These are phyloP conservation scores for Acipenser ruthenus DNA, from an alignment of 2,797 vertebrate genomes.

Conservation along the genomic window DNA sequence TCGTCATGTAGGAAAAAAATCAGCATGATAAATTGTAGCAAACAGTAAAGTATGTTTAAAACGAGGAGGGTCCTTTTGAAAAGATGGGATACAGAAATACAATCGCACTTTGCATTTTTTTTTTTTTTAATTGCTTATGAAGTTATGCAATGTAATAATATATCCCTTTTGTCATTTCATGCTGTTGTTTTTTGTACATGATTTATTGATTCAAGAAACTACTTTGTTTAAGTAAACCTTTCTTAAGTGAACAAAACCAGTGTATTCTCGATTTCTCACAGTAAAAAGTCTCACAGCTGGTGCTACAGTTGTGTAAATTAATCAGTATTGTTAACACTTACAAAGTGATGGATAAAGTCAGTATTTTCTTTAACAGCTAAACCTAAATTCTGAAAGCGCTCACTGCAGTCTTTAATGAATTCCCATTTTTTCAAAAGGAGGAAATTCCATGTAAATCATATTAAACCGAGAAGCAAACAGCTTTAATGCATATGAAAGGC, in stretches of 20 bases:
- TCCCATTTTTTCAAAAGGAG: no score
- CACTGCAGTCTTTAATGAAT: no score
- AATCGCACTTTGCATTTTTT: conserved; percentile 50
- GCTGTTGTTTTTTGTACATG: conserved; percentile 39
- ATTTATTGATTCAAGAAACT: conserved; percentile 52
- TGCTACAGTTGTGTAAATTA: no score
- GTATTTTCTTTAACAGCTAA: no score
- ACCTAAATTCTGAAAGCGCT: no score
- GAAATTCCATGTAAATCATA: no score
- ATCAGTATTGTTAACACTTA: no score
- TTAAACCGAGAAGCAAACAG: no score
- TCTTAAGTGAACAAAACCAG: conserved; percentile 27
- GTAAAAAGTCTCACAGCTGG: no score
- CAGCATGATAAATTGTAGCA: neutral
- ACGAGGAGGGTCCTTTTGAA: conserved; percentile 48
- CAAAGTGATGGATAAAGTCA: no score
- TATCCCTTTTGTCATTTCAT: conserved; percentile 16
- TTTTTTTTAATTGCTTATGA: conserved; percentile 33
- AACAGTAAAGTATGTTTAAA: conserved; percentile 23
- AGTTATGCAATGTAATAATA: conserved; percentile 44
- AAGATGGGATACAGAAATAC: conserved; percentile 48
- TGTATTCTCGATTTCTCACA: no score
- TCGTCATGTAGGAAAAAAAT: neutral
- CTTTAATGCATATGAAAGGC: no score
- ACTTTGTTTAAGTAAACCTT: conserved; percentile 51